These are phyloP conservation scores for Eupithecia dodoneata DNA, from an alignment of 2,888 invertebrate genomes.

Conservation along the genomic window DNA sequence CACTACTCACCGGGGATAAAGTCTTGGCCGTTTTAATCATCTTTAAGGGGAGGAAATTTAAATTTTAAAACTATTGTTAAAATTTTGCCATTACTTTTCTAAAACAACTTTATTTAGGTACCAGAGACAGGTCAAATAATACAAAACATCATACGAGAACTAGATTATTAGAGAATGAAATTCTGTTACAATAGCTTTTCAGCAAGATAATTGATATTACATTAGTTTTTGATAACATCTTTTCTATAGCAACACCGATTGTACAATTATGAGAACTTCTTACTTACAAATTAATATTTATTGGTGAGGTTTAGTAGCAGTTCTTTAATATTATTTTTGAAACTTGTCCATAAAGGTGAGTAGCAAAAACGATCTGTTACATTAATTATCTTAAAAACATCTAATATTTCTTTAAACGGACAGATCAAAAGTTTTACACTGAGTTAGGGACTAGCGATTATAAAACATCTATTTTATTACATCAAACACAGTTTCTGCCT, in stretches of 20 bases:
- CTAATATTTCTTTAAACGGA: constrained; percentile 68
- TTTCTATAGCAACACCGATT: background rate
- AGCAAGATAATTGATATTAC: background rate
- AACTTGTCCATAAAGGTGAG: constrained; percentile 17
- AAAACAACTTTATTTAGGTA: background rate
- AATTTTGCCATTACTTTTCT: background rate
- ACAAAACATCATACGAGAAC: background rate
- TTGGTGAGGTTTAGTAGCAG: background rate
- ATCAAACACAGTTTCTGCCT: constrained; percentile 62
- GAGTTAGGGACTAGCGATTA: constrained; percentile 77
- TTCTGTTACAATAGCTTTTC: background rate
- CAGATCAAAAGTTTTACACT: constrained; percentile 77
- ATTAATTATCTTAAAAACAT: constrained; percentile 74
- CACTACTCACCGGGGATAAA: constrained; percentile 29
- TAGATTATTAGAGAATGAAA: background rate
- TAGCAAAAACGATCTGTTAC: constrained; percentile 39
- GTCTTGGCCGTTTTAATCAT: background rate
- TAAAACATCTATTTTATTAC: constrained; percentile 54
- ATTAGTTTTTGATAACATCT: background rate
- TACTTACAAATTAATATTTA: background rate
- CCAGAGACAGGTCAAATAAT: background rate
- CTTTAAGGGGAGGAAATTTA: background rate
- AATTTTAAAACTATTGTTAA: background rate
- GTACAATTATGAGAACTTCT: background rate
- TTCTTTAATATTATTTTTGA: background rate